Evolutionary conservation across 2,113 vertebrate species (phyloP).

Genomic region (Proterorhinus semilunaris): DNA sequence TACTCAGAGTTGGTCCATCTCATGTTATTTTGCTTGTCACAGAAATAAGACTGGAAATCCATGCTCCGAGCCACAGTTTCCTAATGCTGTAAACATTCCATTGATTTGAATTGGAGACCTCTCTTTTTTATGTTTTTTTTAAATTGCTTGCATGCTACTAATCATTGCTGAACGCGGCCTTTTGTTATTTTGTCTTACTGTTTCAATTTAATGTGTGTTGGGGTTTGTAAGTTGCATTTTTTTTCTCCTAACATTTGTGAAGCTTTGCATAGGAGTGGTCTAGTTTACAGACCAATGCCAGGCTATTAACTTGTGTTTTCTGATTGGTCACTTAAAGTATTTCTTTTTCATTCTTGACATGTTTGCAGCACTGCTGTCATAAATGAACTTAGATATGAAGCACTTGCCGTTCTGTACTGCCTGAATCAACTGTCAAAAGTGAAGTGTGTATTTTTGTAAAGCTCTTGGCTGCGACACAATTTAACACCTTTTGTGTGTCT

Average conservation of each 20-base stretch:
- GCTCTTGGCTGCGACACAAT: slow-evolving; percentile 52
- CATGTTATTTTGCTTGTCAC: slow-evolving; percentile 47
- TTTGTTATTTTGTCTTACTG: slow-evolving; percentile 29
- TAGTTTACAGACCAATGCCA: slow-evolving; percentile 14
- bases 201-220: slow-evolving; percentile 10
- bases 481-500: slow-evolving; percentile 45
- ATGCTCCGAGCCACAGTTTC: slow-evolving; percentile 35
- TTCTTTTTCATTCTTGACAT: slow-evolving; percentile 37
- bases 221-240: slow-evolving; percentile 38
- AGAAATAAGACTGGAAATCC: slow-evolving; percentile 63
- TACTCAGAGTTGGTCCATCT: slow-evolving; percentile 36
- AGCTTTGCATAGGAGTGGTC: slow-evolving; percentile 35
- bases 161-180: slow-evolving; percentile 36
- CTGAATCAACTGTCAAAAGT: slow-evolving; percentile 59
- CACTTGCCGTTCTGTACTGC: slow-evolving; percentile 72
- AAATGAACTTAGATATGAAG: slow-evolving; percentile 62
- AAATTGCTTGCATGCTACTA: slow-evolving; percentile 62
- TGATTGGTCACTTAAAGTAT: slow-evolving; percentile 16
- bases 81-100: slow-evolving; percentile 75
- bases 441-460: slow-evolving; percentile 32
- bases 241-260: slow-evolving; percentile 43
- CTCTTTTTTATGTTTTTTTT: slow-evolving; percentile 57
- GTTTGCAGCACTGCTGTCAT: slow-evolving; percentile 57
- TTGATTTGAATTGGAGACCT: slow-evolving; percentile 49
- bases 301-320: slow-evolving; percentile 12